These are phyloP conservation scores for Ennomos erosarius DNA, from an alignment of 2,888 invertebrate species.

Conservation along the genomic window DNA sequence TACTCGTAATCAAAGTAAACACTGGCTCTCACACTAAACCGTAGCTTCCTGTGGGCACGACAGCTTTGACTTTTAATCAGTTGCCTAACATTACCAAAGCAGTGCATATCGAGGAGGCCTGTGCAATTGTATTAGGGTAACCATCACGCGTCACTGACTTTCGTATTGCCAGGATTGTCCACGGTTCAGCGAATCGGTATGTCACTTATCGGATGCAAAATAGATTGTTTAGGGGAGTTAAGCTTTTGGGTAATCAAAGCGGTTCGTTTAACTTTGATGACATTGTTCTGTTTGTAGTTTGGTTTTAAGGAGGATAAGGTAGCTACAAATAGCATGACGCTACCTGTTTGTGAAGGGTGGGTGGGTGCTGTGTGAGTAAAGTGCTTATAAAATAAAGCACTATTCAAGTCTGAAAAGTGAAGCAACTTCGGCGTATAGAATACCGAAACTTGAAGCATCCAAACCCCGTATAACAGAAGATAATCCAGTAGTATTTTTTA, in stretches of 20 bases:
- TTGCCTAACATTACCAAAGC: conserved; percentile 71
- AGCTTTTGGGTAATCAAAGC: conserved; percentile 36
- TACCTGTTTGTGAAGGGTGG: too few species aligned
- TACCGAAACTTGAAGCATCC: too few species aligned
- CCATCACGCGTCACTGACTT: conserved; percentile 57
- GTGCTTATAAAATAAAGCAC: too few species aligned
- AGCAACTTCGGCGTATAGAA: too few species aligned
- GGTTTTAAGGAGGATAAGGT: not conserved
- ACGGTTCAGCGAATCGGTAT: conserved; percentile 59
- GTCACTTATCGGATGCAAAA: conserved; percentile 63
- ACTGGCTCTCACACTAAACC: conserved; percentile 7
- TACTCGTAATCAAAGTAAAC: conserved; percentile 7
- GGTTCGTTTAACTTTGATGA: conserved; percentile 31
- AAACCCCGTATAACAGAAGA: too few species aligned
- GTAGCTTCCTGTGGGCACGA: conserved; percentile 59
- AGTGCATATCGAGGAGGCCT: conserved; percentile 78
- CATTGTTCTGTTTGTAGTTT: conserved; percentile 21
- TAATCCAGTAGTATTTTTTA: too few species aligned
- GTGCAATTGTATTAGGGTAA: conserved; percentile 80
- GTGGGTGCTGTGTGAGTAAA: too few species aligned
- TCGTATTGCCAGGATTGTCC: conserved; percentile 58
- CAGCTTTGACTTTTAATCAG: conserved; percentile 83
- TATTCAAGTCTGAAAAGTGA: too few species aligned
- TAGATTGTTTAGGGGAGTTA: conserved; percentile 35
- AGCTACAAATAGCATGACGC: not conserved